Conservation (phyloP, 1,140 invertebrate species). For the Chionoecetes opilio region DNA sequence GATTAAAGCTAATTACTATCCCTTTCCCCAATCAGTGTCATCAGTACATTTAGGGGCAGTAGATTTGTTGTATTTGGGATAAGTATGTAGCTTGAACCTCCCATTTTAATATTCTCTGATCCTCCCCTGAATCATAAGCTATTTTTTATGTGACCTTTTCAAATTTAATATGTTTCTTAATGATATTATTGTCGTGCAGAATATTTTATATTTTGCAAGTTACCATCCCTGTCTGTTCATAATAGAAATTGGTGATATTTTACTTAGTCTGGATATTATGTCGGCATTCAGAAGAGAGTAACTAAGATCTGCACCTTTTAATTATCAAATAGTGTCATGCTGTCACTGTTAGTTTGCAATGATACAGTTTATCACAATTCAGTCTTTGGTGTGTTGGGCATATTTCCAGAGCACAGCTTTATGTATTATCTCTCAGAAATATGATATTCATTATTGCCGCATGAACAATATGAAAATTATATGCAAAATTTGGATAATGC, state of each 20-base stretch:
- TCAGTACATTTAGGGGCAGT: not conserved
- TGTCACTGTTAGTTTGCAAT: too few relatives aligned
- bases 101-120: not conserved
- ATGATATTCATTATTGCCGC: not conserved
- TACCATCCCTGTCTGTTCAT: too few relatives aligned
- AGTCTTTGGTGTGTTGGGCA: not conserved
- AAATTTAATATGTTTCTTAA: not conserved
- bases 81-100: not conserved
- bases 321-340: too few relatives aligned
- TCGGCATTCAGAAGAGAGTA: too few relatives aligned
- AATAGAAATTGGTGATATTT: too few relatives aligned
- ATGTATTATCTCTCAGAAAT: not conserved
- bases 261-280: too few relatives aligned
- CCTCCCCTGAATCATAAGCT: not conserved
- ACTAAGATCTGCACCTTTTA: too few relatives aligned
- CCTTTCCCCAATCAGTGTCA: not conserved
- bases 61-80: slow-evolving; percentile 12
- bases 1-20: too few relatives aligned
- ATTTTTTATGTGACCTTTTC: not conserved
- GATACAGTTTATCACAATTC: not conserved
- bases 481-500: not conserved
- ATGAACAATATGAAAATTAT: not conserved
- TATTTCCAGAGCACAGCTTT: not conserved
- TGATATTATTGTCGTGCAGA: not conserved
- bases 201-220: too few relatives aligned